Conservation (phyloP, 2,797 vertebrate genomes). For the Fratercula arctica region DNA sequence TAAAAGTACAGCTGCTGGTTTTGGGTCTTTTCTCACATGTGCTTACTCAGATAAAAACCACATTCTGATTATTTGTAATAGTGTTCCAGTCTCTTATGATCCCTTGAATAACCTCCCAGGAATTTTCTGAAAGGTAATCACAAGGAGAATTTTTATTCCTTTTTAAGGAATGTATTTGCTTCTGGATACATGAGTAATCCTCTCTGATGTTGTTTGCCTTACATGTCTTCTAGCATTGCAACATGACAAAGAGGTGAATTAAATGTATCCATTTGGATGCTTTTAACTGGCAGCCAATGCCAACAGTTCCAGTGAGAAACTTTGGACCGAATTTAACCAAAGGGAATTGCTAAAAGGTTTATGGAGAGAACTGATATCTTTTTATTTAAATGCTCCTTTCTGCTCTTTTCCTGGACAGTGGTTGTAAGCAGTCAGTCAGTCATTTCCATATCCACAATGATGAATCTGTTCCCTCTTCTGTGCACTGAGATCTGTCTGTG, state of each 20-base stretch:
- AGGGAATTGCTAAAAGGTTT: not conserved
- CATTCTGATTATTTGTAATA: not conserved
- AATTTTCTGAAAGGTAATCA: slow-evolving; percentile 35
- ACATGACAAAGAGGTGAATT: slow-evolving; percentile 2
- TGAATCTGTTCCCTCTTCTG: not conserved
- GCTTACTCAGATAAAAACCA: not conserved
- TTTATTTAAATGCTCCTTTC: not conserved
- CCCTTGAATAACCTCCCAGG: not conserved
- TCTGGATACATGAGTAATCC: slow-evolving; percentile 15
- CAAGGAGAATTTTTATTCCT: not conserved
- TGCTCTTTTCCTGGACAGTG: not conserved
- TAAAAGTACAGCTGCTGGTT: not conserved
- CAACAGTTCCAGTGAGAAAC: not conserved
- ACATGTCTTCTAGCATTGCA: not conserved
- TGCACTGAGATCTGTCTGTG: not conserved
- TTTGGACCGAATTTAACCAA: not conserved
- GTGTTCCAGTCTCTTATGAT: not conserved
- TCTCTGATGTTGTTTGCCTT: slow-evolving; percentile 24
- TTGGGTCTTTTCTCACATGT: not conserved
- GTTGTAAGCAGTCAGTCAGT: not conserved
- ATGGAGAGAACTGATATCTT: not conserved
- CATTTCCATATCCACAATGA: not conserved
- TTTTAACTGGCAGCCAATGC: not conserved
- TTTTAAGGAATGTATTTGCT: slow-evolving; percentile 20
- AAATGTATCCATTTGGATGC: not conserved